Base-by-base conservation (phyloP, 2,113 vertebrate species). In the Takifugu bimaculatus region DNA sequence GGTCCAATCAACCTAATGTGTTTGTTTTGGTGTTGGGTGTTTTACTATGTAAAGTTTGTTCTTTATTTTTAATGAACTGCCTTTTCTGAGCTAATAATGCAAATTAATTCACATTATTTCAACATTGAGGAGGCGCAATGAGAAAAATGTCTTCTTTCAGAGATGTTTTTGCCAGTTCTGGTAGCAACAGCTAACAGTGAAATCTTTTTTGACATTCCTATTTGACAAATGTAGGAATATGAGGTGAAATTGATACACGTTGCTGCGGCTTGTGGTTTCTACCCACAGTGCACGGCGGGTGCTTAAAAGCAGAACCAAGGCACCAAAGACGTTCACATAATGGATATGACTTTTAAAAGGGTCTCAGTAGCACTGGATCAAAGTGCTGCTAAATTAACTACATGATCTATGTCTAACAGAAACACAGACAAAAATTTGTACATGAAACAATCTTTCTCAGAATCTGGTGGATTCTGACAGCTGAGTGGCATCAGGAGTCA, bases 391-490 rank as follows among this genome's bases (percentile, higher is more conserved):
- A 32, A 48, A 28, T 61, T 39, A 75, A 54, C 60, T 47, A 32
- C 43, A 54, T 50, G 25, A 50, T 56, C 63, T 39, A 25, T 44
- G 58, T 6, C 14, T 54, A 26, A 61, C 49, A 54, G 59, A 52
- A 56, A 42, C 59, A 54, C 51, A 43, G 28, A n/a, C 42, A 70
- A 58, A 25, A 5, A 51, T 49, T 13, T 49, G 62, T 26, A 48
- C 3, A 3, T 58, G 62, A 64, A 59, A 68, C 43, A 47, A 59
- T 5, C 12, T 45, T 48, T 2, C 14, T 27, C 12, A 6, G 26
- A 68, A 52, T 71, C 29, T 32, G 47, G 45, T 50, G 47, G 60
- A 39, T 54, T 57, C 53, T 70, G 71, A 70, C 65, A 64, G 54
- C 56, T 68, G 44, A 42, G 63, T 52, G 26, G 43, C 49, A 57